Percentiles rank a stretch among this genome's conserved stretches.
These are phyloP conservation scores for Muricea muricata DNA, from an alignment of 92 coral and sea anemone genomes.

Conservation along the genomic window DNA sequence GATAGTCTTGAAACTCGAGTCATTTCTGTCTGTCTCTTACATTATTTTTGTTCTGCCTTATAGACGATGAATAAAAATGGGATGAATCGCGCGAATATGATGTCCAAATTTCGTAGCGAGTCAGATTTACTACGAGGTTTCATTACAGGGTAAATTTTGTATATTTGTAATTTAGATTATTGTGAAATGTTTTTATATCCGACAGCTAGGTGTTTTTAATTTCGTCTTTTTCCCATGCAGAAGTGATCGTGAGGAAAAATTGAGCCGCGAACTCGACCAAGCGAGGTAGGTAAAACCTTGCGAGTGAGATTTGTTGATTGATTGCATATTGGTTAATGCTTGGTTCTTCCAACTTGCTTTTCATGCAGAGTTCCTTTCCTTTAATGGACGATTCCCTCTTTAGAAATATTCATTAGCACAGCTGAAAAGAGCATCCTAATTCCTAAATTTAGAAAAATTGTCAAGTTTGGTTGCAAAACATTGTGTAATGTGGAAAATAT, in stretches of 20 bases:
- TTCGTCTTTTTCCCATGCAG: not conserved
- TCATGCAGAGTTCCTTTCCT: too few relatives aligned
- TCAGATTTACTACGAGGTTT: conserved; percentile 40
- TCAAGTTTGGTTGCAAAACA: too few relatives aligned
- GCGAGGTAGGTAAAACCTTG: conserved; percentile 71
- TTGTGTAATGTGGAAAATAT: too few relatives aligned
- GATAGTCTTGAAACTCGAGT: not conserved
- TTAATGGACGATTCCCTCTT: too few relatives aligned
- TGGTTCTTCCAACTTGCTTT: too few relatives aligned
- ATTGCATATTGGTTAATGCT: too few relatives aligned
- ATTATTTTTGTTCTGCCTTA: not conserved
- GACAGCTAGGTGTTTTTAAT: not conserved
- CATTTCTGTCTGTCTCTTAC: not conserved
- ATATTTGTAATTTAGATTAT: not conserved
- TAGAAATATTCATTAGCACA: too few relatives aligned
- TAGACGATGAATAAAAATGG: conserved; percentile 38
- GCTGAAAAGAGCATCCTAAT: too few relatives aligned
- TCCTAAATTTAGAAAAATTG: too few relatives aligned
- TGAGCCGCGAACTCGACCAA: conserved; percentile 81
- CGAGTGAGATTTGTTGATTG: not conserved
- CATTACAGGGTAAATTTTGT: conserved; percentile 31
- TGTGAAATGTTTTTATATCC: not conserved
- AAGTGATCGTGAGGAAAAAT: conserved; percentile 56
- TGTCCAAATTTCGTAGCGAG: conserved; percentile 40
- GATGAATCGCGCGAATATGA: conserved; percentile 27